Evolutionary conservation across 1,140 invertebrate genomes (phyloP).

Genomic region (Drosophila mauritiana): DNA sequence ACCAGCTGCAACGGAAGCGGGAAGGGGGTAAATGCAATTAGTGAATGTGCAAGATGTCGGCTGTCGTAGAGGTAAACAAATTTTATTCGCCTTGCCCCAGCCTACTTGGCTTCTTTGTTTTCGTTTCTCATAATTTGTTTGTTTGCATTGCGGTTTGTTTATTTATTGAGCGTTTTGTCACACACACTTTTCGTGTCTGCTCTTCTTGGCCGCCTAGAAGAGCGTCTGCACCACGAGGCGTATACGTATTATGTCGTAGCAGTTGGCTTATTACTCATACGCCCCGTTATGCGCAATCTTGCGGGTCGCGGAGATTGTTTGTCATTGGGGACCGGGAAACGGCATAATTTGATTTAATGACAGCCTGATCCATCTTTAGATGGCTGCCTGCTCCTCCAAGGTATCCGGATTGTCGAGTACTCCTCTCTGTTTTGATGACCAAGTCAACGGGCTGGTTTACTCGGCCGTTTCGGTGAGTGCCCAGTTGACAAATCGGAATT

Average conservation of each 20-base stretch:
- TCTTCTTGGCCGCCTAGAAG: background rate
- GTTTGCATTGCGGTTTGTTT: constrained; percentile 59
- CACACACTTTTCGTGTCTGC: constrained; percentile 56
- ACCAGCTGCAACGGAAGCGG: constrained; percentile 45
- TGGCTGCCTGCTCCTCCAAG: background rate
- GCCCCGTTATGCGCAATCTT: constrained; percentile 17
- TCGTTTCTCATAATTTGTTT: constrained; percentile 73
- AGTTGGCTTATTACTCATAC: constrained; percentile 69
- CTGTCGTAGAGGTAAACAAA: constrained; percentile 31
- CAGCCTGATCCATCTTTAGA: constrained; percentile 10
- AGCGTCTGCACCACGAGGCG: constrained; percentile 52
- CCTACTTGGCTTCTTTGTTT: constrained; percentile 44
- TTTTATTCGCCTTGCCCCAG: constrained; percentile 3
- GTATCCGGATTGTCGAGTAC: constrained; percentile 1
- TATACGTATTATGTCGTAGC: constrained; percentile 73
- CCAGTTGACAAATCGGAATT: constrained; percentile 72
- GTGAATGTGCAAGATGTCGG: constrained; percentile 23
- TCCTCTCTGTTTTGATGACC: constrained; percentile 3
- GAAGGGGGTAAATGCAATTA: constrained; percentile 18
- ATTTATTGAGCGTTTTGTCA: constrained; percentile 76
- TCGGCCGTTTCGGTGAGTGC: constrained; percentile 9
- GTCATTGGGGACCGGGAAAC: background rate
- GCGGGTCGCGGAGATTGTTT: background rate
- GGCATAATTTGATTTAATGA: constrained; percentile 1
- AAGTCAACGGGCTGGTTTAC: constrained; percentile 24